Evolutionary conservation across 2,888 invertebrate genomes (phyloP).

Genomic region (Hydrotaea diabolus): DNA sequence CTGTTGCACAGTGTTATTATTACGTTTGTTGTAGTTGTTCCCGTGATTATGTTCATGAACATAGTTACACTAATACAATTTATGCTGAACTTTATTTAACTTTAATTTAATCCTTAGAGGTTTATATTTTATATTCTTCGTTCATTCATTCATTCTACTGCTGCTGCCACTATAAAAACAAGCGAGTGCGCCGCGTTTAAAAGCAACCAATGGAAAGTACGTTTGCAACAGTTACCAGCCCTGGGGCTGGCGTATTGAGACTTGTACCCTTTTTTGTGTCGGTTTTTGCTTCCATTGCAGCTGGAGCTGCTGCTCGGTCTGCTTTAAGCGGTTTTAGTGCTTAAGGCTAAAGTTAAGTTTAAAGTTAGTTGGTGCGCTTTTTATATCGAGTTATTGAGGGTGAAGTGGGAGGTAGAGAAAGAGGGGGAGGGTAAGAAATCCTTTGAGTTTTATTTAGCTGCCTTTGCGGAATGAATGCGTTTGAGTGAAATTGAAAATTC

Average conservation of each 20-base stretch:
- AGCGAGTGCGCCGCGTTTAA: not conserved
- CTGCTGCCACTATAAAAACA: not conserved
- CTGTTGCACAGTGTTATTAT: not conserved
- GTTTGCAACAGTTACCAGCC: slow-evolving; percentile 16
- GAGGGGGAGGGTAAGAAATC: not conserved
- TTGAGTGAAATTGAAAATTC: slow-evolving; percentile 11
- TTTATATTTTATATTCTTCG: slow-evolving; percentile 29
- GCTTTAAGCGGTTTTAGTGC: slow-evolving; percentile 37
- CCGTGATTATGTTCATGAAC: not conserved
- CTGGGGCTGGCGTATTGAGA: slow-evolving; percentile 1
- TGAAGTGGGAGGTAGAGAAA: too few relatives aligned
- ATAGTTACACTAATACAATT: slow-evolving; percentile 38
- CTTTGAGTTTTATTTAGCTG: slow-evolving; percentile 28
- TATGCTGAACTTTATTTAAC: slow-evolving; percentile 39
- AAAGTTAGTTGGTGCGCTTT: not conserved
- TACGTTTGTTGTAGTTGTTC: not conserved
- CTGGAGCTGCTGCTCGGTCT: not conserved
- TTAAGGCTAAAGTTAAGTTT: slow-evolving; percentile 35
- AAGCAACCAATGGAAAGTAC: not conserved
- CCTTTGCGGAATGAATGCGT: not conserved
- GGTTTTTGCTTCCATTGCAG: not conserved
- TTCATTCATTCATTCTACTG: not conserved
- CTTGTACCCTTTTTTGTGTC: not conserved
- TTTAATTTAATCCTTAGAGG: slow-evolving; percentile 40
- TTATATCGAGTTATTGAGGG: not conserved